phyloP scores from a whole-genome alignment of 2,113 vertebrate genomes.

The Camarhynchus parvulus region DNA sequence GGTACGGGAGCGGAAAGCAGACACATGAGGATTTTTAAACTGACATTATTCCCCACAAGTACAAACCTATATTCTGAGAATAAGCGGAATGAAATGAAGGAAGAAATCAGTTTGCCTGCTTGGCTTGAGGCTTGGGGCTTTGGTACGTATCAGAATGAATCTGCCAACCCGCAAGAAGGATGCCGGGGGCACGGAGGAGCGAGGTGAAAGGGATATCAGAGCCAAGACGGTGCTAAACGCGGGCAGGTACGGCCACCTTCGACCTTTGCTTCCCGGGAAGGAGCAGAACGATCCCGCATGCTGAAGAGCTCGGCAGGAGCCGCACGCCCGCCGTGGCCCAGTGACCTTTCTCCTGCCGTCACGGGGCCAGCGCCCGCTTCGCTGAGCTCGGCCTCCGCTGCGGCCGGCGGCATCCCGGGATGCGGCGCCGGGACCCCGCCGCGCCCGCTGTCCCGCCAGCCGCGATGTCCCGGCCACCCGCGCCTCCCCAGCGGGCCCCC shows the following conservation, averaged over 20 bases:
- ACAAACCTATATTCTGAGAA: background rate
- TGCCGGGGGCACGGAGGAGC: rapidly evolving
- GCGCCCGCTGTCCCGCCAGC: background rate
- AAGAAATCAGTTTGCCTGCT: background rate
- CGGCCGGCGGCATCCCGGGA: background rate
- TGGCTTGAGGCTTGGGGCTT: background rate
- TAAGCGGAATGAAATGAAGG: background rate
- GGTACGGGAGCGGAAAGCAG: rapidly evolving
- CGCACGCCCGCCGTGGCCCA: background rate
- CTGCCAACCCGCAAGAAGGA: background rate
- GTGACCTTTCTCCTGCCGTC: background rate
- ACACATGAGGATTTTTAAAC: background rate
- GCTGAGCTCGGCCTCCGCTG: background rate
- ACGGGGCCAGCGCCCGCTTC: background rate
- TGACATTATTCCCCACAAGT: rapidly evolving
- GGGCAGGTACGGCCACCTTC: background rate
- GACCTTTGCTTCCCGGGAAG: background rate
- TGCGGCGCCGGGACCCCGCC: background rate
- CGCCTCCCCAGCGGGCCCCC: background rate
- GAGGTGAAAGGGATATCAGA: background rate
- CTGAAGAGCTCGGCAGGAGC: background rate
- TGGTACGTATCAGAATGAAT: rapidly evolving
- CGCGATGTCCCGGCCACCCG: background rate
- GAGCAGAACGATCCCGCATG: rapidly evolving
- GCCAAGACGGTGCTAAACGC: rapidly evolving